A percentile compares a stretch with the other conserved stretches of the same genome.
phyloP scores from a whole-genome alignment of 2,797 vertebrate species.

The Liparis tanakae region DNA sequence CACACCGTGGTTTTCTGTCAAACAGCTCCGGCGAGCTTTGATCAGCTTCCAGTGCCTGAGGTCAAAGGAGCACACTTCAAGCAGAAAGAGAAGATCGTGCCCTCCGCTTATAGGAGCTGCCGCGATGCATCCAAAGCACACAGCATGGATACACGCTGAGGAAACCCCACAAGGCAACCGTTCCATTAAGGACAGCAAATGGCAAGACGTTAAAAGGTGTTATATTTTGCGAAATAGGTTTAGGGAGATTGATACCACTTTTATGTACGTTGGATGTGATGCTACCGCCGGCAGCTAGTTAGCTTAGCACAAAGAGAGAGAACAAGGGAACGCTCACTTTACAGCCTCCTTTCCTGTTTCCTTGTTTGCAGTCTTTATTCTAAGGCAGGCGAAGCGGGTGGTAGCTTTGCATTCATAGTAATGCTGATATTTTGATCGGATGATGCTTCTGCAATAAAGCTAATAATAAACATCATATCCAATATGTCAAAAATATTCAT shows the following conservation, averaged over 20 bases:
- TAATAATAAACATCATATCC: not conserved
- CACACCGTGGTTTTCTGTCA: not conserved
- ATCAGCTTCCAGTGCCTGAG: slow-evolving; percentile 51
- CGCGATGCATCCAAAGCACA: slow-evolving; percentile 24
- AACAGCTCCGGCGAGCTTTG: slow-evolving; percentile 38
- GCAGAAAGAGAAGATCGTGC: slow-evolving; percentile 10
- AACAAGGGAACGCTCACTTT: not conserved
- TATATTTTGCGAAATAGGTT: not conserved
- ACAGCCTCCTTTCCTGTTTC: not conserved
- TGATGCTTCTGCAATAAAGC: too few species aligned
- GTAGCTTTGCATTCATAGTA: not conserved
- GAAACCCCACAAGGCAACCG: not conserved
- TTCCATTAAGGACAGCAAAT: not conserved
- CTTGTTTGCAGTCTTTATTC: not conserved
- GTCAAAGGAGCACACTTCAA: slow-evolving; percentile 59
- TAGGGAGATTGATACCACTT: too few species aligned
- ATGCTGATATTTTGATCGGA: too few species aligned
- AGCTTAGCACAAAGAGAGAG: not conserved
- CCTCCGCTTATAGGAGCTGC: slow-evolving; percentile 3
- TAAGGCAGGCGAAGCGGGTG: not conserved
- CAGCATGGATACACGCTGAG: not conserved
- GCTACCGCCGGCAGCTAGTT: not conserved
- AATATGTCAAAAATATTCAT: not conserved
- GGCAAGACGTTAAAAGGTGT: not conserved
- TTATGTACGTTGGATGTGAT: not conserved